Conservation (phyloP, 1,140 invertebrate species). For the Triops longicaudatus region DNA sequence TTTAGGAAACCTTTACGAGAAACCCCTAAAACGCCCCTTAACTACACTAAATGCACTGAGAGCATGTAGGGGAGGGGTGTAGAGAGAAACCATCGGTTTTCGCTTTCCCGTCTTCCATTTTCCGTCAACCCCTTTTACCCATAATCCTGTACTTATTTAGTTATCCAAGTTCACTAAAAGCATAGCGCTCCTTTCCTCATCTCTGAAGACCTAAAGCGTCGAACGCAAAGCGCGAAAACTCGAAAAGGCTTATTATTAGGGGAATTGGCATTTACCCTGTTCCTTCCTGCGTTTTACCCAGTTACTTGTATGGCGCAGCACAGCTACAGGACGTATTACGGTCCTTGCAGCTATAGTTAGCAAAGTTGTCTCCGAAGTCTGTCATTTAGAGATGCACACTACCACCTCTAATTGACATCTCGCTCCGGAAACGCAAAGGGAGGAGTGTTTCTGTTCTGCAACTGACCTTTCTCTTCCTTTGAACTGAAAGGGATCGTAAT, state of each 20-base stretch:
- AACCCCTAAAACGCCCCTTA: neutral
- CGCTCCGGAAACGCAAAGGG: neutral
- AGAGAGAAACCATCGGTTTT: too few species aligned
- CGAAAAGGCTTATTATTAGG: neutral
- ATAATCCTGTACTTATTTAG: neutral
- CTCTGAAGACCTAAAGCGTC: neutral
- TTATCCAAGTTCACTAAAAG: neutral
- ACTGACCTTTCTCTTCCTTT: neutral
- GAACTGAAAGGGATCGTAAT: neutral
- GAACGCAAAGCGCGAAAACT: neutral
- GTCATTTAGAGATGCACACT: neutral
- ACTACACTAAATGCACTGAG: neutral
- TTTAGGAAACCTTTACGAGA: neutral
- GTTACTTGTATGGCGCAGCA: too few species aligned
- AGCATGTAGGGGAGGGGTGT: too few species aligned
- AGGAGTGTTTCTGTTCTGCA: neutral
- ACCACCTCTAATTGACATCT: constrained; percentile 2
- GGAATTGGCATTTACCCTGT: neutral
- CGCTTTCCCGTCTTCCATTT: too few species aligned
- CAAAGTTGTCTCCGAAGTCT: neutral
- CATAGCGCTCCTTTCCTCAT: neutral
- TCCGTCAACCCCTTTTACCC: neutral
- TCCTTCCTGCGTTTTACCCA: neutral
- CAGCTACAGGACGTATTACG: too few species aligned
- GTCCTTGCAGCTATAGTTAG: neutral